Conservation (phyloP, 64 coral and sea anemone genomes). For the Exaiptasia diaphana region DNA sequence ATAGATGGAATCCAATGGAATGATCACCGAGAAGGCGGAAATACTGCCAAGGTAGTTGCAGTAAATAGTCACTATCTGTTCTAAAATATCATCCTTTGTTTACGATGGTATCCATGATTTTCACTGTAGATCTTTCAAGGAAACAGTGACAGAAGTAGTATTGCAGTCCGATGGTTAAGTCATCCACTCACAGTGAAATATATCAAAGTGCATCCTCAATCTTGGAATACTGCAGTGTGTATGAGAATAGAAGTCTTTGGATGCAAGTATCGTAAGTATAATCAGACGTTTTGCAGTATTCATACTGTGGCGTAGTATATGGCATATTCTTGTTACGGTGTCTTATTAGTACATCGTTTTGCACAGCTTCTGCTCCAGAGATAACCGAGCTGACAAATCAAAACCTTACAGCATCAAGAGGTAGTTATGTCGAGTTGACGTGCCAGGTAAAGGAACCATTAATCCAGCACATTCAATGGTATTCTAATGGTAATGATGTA, state of each 20-base stretch:
- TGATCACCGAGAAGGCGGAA: background rate
- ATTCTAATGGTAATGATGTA: background rate
- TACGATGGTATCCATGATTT: too few relatives aligned
- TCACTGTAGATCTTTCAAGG: background rate
- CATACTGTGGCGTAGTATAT: background rate
- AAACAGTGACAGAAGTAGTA: background rate
- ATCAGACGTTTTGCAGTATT: background rate
- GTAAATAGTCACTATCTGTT: too few relatives aligned
- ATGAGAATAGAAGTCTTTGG: slow-evolving; percentile 52
- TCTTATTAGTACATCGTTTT: background rate
- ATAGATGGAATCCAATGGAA: background rate
- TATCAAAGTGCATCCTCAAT: slow-evolving; percentile 17
- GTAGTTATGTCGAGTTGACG: background rate
- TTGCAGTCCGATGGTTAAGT: background rate
- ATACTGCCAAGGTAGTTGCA: background rate
- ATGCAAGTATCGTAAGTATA: slow-evolving; percentile 23
- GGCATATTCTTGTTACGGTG: background rate
- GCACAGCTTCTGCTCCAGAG: background rate
- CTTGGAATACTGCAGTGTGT: slow-evolving; percentile 35
- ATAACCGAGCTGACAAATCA: background rate
- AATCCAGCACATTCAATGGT: background rate
- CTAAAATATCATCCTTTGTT: too few relatives aligned
- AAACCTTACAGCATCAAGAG: background rate
- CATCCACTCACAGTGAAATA: background rate
- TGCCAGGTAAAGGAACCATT: background rate